phyloP scores from a whole-genome alignment of 2,888 invertebrate genomes.

The Autographa pulchrina region DNA sequence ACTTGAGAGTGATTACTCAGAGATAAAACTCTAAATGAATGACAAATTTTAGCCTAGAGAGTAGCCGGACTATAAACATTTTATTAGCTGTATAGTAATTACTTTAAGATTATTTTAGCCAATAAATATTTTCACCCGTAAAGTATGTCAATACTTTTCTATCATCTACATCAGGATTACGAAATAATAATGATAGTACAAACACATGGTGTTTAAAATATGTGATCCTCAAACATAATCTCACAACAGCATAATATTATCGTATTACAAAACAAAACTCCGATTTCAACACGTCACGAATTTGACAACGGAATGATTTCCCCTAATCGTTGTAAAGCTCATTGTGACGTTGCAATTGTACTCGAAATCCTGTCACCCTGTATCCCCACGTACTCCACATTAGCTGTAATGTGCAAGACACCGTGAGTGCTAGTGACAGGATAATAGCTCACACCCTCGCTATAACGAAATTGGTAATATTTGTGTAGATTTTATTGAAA shows the following conservation, averaged over 20 bases:
- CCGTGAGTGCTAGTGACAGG: slow-evolving; percentile 84
- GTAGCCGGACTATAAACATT: not conserved
- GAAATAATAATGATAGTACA: slow-evolving; percentile 14
- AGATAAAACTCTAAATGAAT: slow-evolving; percentile 4
- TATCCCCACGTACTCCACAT: slow-evolving; percentile 41
- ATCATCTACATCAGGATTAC: not conserved
- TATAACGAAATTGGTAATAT: slow-evolving; percentile 77
- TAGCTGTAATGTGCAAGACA: slow-evolving; percentile 66
- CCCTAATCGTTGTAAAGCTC: slow-evolving; percentile 58
- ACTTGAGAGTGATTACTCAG: not conserved
- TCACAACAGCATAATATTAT: slow-evolving; percentile 39
- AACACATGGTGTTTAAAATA: slow-evolving; percentile 38
- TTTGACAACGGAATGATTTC: slow-evolving; percentile 55
- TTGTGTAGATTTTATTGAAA: slow-evolving; percentile 71
- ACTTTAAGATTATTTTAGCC: not conserved
- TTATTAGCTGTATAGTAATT: not conserved
- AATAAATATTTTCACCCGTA: not conserved
- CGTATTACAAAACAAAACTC: slow-evolving; percentile 50
- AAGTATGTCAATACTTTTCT: not conserved
- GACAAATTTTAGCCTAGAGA: slow-evolving; percentile 1
- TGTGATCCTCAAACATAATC: slow-evolving; percentile 13
- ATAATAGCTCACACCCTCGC: slow-evolving; percentile 85
- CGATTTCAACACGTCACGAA: slow-evolving; percentile 49
- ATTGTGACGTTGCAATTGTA: slow-evolving; percentile 64
- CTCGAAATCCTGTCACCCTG: slow-evolving; percentile 50